A percentile compares a stretch with the other conserved stretches of the same genome.
These are phyloP conservation scores for Leistus spinibarbis DNA, from an alignment of 2,888 invertebrate species.

Conservation along the genomic window DNA sequence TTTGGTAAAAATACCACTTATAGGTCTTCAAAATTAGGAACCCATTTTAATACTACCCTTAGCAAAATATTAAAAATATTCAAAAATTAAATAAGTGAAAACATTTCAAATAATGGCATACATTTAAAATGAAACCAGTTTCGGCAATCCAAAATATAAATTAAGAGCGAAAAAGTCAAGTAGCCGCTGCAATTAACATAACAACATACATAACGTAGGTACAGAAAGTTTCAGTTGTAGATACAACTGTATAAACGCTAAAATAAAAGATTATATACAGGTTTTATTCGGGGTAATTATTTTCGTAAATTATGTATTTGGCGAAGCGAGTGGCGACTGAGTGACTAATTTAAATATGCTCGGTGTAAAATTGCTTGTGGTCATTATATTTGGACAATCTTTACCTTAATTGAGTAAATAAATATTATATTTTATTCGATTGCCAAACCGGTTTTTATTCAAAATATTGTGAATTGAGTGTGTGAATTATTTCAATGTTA, in stretches of 20 bases:
- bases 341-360: background rate
- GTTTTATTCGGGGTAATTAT: background rate
- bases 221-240: slow-evolving; percentile 2
- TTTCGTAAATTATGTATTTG: background rate
- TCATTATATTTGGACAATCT: slow-evolving; percentile 34
- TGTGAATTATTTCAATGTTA: background rate
- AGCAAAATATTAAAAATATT: too few relatives aligned
- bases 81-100: background rate
- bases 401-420: slow-evolving; percentile 28
- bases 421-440: slow-evolving; percentile 11
- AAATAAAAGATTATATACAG: background rate
- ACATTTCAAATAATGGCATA: background rate
- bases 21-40: too few relatives aligned
- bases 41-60: too few relatives aligned
- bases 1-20: too few relatives aligned
- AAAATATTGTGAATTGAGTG: background rate
- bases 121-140: background rate
- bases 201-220: background rate
- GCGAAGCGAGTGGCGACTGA: background rate
- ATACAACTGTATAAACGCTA: background rate
- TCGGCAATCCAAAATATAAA: background rate
- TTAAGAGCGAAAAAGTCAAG: background rate
- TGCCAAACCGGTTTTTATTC: background rate
- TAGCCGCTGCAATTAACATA: background rate
- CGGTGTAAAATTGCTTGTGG: background rate